Evolutionary conservation across 2,888 invertebrate genomes (phyloP).

Genomic region (Eutolmus rufibarbis): DNA sequence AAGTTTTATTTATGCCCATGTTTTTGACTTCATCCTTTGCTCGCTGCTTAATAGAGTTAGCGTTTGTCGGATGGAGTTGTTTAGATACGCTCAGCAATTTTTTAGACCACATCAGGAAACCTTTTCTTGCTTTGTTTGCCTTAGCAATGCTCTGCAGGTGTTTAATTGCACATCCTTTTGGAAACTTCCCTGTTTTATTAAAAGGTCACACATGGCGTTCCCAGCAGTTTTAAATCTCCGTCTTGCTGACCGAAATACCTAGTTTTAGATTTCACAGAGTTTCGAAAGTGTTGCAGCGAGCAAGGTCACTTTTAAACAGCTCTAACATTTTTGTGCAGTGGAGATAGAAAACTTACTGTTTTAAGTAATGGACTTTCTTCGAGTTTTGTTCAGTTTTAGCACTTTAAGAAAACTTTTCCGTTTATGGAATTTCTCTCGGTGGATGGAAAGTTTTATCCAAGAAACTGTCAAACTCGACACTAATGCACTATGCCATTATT

Average conservation of each 20-base stretch:
- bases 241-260: neutral
- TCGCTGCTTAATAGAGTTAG: neutral
- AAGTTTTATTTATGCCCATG: conserved; percentile 9
- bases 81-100: neutral
- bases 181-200: neutral
- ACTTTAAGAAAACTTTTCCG: conserved; percentile 4
- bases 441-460: neutral
- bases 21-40: neutral
- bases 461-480: conserved; percentile 5
- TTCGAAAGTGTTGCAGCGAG: neutral
- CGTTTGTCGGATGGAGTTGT: neutral
- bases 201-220: neutral
- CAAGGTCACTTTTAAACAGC: neutral
- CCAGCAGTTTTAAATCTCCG: neutral
- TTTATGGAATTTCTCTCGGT: neutral
- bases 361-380: neutral
- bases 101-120: neutral
- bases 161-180: neutral
- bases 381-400: neutral
- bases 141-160: neutral
- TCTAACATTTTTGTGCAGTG: neutral
- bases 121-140: neutral
- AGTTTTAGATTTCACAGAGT: neutral
- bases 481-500: conserved; percentile 24
- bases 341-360: neutral